phyloP scores from a whole-genome alignment of 2,797 vertebrate species.

The Sebastes trivittatus region DNA sequence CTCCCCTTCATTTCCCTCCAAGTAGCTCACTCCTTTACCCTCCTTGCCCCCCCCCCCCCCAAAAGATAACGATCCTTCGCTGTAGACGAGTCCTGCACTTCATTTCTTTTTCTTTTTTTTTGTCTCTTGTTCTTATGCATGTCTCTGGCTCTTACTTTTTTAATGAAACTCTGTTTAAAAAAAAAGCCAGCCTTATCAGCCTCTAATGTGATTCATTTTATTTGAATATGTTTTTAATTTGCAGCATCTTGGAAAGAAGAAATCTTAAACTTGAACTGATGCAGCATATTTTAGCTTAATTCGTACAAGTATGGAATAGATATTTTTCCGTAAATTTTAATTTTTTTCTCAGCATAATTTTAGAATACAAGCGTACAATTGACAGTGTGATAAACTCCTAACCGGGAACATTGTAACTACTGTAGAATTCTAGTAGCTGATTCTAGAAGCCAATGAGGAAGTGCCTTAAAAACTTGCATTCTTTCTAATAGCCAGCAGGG shows the following conservation, averaged over 20 bases:
- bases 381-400: background rate
- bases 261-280: background rate
- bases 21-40: constrained; percentile 15
- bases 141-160: constrained; percentile 20
- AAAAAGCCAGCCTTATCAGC: background rate
- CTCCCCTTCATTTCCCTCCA: constrained; percentile 43
- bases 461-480: too few relatives aligned
- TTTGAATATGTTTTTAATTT: constrained; percentile 32
- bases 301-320: background rate
- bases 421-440: background rate
- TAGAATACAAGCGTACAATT: background rate
- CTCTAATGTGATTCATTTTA: constrained; percentile 12
- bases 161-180: constrained; percentile 26
- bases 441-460: too few relatives aligned
- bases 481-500: too few relatives aligned
- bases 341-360: background rate
- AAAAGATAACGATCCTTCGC: constrained; percentile 59
- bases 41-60: background rate
- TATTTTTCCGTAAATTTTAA: background rate
- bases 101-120: constrained; percentile 41
- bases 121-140: constrained; percentile 34
- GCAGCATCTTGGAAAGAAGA: background rate
- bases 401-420: background rate
- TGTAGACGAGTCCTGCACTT: constrained; percentile 18
- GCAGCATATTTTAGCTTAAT: background rate